A percentile compares a stretch with the other conserved stretches of the same genome.
Conservation (phyloP, 2,888 invertebrate genomes). For the Drosophila austrosaltans region DNA sequence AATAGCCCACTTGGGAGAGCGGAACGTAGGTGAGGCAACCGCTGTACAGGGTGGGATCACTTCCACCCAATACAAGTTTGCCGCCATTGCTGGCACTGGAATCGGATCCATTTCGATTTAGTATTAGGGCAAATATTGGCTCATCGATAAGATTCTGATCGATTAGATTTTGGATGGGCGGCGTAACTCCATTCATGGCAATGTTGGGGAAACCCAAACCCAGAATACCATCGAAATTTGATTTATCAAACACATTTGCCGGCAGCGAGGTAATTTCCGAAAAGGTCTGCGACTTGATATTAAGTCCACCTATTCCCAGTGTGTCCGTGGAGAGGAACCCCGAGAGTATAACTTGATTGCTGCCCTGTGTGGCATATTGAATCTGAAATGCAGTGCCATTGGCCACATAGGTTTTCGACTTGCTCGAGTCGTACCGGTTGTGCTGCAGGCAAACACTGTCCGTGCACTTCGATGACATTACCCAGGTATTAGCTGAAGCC, state of each 20-base stretch:
- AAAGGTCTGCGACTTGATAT: conserved; percentile 92
- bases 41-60: conserved; percentile 93
- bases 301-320: conserved; percentile 88
- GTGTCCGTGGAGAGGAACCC: conserved; percentile 77
- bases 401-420: conserved; percentile 90
- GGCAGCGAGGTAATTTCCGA: conserved; percentile 92
- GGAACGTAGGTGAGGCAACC: conserved; percentile 88
- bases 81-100: conserved; percentile 86
- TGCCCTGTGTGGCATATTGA: conserved; percentile 90
- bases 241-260: conserved; percentile 95
- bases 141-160: conserved; percentile 88
- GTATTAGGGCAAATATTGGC: conserved; percentile 95
- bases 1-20: conserved; percentile 93
- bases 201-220: conserved; percentile 95
- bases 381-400: conserved; percentile 96
- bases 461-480: conserved; percentile 87
- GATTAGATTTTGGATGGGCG: conserved; percentile 96
- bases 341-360: conserved; percentile 27
- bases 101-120: conserved; percentile 89
- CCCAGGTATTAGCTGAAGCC: conserved; percentile 81
- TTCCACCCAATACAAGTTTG: conserved; percentile 95
- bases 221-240: conserved; percentile 98
- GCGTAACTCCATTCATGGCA: conserved; percentile 93
- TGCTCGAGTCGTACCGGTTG: conserved; percentile 94
- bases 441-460: conserved; percentile 97